Conservation (phyloP, 1,140 invertebrate genomes). For the Nephila pilipes region DNA sequence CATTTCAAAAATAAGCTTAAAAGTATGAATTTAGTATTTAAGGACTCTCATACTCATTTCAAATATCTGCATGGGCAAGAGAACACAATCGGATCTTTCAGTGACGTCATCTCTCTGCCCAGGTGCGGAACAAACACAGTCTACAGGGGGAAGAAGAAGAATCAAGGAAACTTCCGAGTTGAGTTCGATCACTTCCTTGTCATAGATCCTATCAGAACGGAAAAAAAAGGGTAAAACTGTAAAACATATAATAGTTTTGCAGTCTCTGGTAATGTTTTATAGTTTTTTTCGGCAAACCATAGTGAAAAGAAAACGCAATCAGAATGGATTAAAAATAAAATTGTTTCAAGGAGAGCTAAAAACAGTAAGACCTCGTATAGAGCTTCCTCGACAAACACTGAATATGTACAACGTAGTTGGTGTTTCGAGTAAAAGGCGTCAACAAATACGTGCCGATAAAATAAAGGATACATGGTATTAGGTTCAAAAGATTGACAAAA, state of each 20-base stretch:
- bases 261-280: too few relatives aligned
- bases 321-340: neutral
- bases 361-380: too few relatives aligned
- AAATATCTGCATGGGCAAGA: constrained; percentile 91
- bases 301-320: neutral
- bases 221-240: neutral
- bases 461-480: too few relatives aligned
- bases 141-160: constrained; percentile 92
- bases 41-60: constrained; percentile 87
- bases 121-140: constrained; percentile 93
- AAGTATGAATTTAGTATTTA: too few relatives aligned
- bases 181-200: constrained; percentile 94
- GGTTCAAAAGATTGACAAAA: too few relatives aligned
- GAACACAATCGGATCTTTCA: constrained; percentile 86
- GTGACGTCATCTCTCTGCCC: constrained; percentile 84
- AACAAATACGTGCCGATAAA: too few relatives aligned
- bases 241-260: neutral
- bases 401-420: too few relatives aligned
- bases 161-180: constrained; percentile 93
- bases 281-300: too few relatives aligned
- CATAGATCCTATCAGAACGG: constrained; percentile 87
- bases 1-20: too few relatives aligned
- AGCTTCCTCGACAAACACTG: too few relatives aligned
- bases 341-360: too few relatives aligned
- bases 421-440: too few relatives aligned